Evolutionary conservation across 2,888 invertebrate species (phyloP), one percentile per base, ranked within the genome.

Genomic region (Meghimatium bilineatum): DNA sequence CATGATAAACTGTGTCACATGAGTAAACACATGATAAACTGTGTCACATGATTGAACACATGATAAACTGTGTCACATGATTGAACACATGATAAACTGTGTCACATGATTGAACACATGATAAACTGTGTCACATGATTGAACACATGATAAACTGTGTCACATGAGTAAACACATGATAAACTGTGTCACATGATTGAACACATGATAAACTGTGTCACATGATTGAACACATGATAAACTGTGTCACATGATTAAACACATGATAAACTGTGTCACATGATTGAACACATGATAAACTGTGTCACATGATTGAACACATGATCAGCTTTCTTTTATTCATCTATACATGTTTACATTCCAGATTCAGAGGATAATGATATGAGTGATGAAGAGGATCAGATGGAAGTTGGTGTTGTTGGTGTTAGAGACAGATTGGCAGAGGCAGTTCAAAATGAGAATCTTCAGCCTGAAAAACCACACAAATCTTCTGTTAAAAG

Each of bases 341-440:
- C n/a, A 14, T 17, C 32, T 69, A 26, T 49, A 38, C 20, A 60
- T 56, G 17, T 29, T n/a, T 78, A 0, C 56, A 29, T 66, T 38
- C 20, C 80, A 81, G 80, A 71, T 29, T 34, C 36, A 23, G 80
- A 72, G 29, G 85, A 72, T 71, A 78, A 81, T 52, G 75, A 84
- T 36, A 36, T 72, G 10, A 52, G 81, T 67, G 85, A 78, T n/a
- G 84, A 78, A 17, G 84, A 85, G 36, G 75, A 79, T 29, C 80
- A 79, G 23, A 81, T 69, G 63, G 86, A 81, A 5, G 52, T 86
- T 26, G 85, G 74, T 44, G 85, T 86, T 78, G 84, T 52, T 49
- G 85, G 34, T 69, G 66, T n/a, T n/a, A 80, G 75, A 0, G 67
- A 75, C 26, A 32, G 66, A n/a, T 29, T 52, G 66, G 49, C 34